A percentile compares a stretch with the other conserved stretches of the same genome.
Evolutionary conservation across 1,140 invertebrate species (phyloP).

Genomic region (Drusus annulatus): DNA sequence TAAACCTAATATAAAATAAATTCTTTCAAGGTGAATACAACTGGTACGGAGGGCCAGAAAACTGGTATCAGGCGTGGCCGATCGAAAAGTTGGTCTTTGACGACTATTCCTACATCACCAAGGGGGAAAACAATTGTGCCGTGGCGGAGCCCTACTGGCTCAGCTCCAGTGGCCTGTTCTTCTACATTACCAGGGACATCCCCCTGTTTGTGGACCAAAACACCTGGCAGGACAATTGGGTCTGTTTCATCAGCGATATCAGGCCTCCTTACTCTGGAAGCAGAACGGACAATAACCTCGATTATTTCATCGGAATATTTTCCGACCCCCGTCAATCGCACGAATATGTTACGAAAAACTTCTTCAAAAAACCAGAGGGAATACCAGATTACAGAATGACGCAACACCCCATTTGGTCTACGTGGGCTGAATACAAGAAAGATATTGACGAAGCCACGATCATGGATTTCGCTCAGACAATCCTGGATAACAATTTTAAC

Average conservation of each 20-base stretch:
- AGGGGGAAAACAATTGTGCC: constrained; percentile 76
- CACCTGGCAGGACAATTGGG: constrained; percentile 69
- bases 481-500: constrained; percentile 76
- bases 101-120: constrained; percentile 76
- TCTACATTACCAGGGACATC: constrained; percentile 75
- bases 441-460: constrained; percentile 78
- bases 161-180: constrained; percentile 77
- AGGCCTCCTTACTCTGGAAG: constrained; percentile 71
- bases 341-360: constrained; percentile 72
- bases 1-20: too few relatives aligned
- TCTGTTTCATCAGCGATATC: constrained; percentile 76
- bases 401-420: constrained; percentile 87
- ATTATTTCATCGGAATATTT: constrained; percentile 76
- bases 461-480: constrained; percentile 78
- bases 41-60: constrained; percentile 77
- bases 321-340: constrained; percentile 76
- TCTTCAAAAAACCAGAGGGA: constrained; percentile 75
- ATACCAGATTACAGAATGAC: constrained; percentile 83
- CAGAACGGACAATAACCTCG: constrained; percentile 66
- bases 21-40: constrained; percentile 57
- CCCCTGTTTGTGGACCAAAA: constrained; percentile 85
- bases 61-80: constrained; percentile 77
- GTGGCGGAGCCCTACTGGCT: constrained; percentile 85
- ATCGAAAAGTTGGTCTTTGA: constrained; percentile 74
- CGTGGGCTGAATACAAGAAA: constrained; percentile 85